These are phyloP conservation scores for Silurus asotus DNA, from an alignment of 2,113 vertebrate genomes.

Conservation along the genomic window DNA sequence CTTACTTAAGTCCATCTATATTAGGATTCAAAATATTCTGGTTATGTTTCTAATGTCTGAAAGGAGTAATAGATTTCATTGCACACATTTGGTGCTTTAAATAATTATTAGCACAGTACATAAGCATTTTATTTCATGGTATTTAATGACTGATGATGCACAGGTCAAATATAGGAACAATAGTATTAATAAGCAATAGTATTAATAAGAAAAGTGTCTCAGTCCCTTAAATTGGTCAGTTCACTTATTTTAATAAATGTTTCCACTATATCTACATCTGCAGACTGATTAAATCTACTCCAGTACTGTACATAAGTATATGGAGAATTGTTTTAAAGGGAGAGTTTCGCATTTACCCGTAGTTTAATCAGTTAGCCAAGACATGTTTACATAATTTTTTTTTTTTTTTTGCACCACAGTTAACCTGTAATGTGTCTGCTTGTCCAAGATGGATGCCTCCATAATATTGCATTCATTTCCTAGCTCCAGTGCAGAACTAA, in stretches of 20 bases:
- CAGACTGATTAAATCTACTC: neutral
- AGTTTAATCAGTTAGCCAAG: neutral
- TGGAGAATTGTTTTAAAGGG: neutral
- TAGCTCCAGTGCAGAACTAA: neutral
- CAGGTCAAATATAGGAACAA: conserved; percentile 2
- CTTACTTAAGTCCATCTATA: conserved; percentile 40
- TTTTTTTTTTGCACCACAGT: neutral
- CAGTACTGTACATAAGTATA: neutral
- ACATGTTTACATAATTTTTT: neutral
- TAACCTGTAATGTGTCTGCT: neutral
- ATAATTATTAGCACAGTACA: neutral
- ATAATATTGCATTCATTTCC: neutral
- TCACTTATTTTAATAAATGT: neutral
- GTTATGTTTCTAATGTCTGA: conserved; percentile 31
- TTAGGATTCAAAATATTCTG: conserved; percentile 16
- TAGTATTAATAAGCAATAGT: neutral
- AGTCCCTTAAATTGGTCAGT: neutral
- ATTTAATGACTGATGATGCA: neutral
- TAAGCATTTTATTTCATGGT: neutral
- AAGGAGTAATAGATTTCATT: neutral
- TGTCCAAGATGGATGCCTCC: neutral
- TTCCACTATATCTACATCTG: neutral
- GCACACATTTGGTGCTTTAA: neutral
- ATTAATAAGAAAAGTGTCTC: neutral
- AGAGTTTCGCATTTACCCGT: neutral